Evolutionary conservation across 2,113 vertebrate genomes (phyloP).

Genomic region (Brachionichthys hirsutus): DNA sequence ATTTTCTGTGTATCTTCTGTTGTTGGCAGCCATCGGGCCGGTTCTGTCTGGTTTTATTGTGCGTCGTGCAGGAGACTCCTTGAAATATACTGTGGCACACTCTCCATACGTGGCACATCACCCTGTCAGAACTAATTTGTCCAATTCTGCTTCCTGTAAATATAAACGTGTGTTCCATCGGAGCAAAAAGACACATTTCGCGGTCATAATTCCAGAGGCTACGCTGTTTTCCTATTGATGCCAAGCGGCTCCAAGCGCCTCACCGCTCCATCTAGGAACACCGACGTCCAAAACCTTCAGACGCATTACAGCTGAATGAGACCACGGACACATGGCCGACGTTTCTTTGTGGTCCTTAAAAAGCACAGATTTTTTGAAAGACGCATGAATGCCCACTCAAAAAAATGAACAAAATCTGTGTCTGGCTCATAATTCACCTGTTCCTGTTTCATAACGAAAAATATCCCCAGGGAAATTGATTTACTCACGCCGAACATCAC

Average conservation of each 20-base stretch:
- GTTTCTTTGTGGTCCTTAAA: conserved; percentile 2
- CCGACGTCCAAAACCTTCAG: conserved; percentile 17
- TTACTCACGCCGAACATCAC: conserved; percentile 12
- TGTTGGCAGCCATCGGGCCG: neutral
- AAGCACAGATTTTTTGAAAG: neutral
- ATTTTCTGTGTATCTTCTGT: conserved; percentile 18
- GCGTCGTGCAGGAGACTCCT: neutral
- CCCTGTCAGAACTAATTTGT: conserved; percentile 3
- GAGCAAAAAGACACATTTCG: neutral
- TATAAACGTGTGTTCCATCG: neutral
- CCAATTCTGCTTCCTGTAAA: neutral
- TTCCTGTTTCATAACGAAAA: conserved; percentile 26
- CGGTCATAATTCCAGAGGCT: conserved; percentile 13
- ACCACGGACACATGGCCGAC: conserved; percentile 8
- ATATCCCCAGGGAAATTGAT: conserved; percentile 20
- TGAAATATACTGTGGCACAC: conserved; percentile 17
- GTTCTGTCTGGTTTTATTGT: neutral
- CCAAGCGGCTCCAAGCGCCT: conserved; percentile 23
- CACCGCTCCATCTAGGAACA: conserved; percentile 14
- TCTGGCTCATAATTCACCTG: conserved; percentile 6
- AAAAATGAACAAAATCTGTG: neutral
- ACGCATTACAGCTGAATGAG: conserved; percentile 1
- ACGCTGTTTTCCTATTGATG: neutral
- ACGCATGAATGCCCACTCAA: neutral
- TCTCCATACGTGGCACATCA: conserved; percentile 13